Conservation (phyloP, 2,888 invertebrate species). For the Drosophila lacicola region DNA sequence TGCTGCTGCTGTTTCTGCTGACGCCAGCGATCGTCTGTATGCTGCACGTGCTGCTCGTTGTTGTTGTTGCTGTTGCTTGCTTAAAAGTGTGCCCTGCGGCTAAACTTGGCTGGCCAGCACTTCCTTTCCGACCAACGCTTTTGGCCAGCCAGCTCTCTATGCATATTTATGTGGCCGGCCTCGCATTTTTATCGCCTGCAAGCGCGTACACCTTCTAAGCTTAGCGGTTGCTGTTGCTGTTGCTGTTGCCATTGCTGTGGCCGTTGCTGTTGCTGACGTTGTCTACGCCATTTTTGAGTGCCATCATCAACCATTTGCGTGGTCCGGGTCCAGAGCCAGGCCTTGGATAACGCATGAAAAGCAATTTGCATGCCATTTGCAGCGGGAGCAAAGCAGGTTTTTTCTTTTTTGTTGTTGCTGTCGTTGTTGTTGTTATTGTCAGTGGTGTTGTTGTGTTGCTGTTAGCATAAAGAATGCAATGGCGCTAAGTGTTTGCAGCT, state of each 20-base stretch:
- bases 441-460: constrained; percentile 23
- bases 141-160: constrained; percentile 57
- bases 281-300: constrained; percentile 79
- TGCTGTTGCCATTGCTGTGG: constrained; percentile 17
- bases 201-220: constrained; percentile 69
- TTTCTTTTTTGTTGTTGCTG: constrained; percentile 14
- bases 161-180: constrained; percentile 73
- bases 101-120: constrained; percentile 70
- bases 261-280: constrained; percentile 46
- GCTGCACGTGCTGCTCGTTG: constrained; percentile 75
- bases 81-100: constrained; percentile 78
- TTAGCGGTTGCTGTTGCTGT: constrained; percentile 27
- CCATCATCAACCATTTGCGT: constrained; percentile 75
- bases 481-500: constrained; percentile 68
- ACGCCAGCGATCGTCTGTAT: constrained; percentile 69
- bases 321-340: constrained; percentile 32
- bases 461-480: constrained; percentile 67
- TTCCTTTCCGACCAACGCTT: constrained; percentile 54
- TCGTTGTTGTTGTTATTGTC: constrained; percentile 1
- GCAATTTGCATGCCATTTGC: constrained; percentile 81
- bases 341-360: constrained; percentile 74
- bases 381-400: constrained; percentile 70
- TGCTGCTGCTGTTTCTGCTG: constrained; percentile 57
- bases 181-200: constrained; percentile 65
- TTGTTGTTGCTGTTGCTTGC: constrained; percentile 42